phyloP scores from a whole-genome alignment of 53 echinoderm and acorn worm genomes.

The Henricia sp. region DNA sequence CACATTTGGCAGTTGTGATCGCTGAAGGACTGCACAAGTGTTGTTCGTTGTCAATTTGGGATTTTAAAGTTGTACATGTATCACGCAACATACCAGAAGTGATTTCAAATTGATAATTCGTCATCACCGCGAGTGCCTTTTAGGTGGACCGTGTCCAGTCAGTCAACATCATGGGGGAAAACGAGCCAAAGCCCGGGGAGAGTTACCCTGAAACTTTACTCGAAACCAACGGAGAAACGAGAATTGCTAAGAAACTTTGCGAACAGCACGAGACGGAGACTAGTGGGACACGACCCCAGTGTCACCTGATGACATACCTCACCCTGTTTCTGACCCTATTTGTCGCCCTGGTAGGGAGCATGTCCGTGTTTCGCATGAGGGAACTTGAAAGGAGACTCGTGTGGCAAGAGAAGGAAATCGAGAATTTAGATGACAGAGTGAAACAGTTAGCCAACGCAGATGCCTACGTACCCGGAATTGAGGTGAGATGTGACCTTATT shows the following conservation, averaged over 20 bases:
- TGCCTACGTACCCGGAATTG: slow-evolving; percentile 24
- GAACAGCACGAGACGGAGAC: background rate
- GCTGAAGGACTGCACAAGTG: too few species aligned
- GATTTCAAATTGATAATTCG: too few species aligned
- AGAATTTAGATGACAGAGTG: slow-evolving; percentile 48
- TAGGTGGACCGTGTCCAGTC: background rate
- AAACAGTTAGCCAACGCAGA: slow-evolving; percentile 32
- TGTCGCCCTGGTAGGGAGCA: slow-evolving; percentile 45
- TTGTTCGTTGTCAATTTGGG: too few species aligned
- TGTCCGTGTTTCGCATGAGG: slow-evolving; percentile 47
- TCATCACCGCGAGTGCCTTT: slow-evolving; percentile 43
- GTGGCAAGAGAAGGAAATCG: slow-evolving; percentile 45
- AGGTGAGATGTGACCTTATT: slow-evolving; percentile 8
- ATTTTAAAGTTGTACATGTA: too few species aligned
- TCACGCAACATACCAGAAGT: too few species aligned
- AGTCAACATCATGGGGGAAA: background rate
- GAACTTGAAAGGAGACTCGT: slow-evolving; percentile 39
- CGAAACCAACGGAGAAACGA: background rate
- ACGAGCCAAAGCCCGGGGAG: slow-evolving; percentile 1
- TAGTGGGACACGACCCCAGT: background rate
- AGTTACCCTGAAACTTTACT: background rate
- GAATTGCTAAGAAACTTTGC: background rate
- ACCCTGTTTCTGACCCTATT: slow-evolving; percentile 26
- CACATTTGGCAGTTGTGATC: too few species aligned
- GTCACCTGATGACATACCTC: slow-evolving; percentile 12